phyloP scores from a whole-genome alignment of 2,888 invertebrate species.

The Thysanoteuthis rhombus region DNA sequence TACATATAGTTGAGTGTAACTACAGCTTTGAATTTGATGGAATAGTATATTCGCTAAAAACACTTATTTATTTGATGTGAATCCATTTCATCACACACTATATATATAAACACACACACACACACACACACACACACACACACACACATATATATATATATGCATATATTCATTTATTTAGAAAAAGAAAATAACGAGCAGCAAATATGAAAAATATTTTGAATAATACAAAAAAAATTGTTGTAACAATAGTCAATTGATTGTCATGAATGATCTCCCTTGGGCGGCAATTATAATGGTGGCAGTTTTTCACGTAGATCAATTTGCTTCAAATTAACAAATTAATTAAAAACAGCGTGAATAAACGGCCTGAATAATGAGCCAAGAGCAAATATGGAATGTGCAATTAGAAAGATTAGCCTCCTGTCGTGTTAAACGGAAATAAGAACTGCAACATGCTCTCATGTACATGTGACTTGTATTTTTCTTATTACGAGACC shows the following conservation, averaged over 20 bases:
- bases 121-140: no score
- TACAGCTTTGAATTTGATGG: no score
- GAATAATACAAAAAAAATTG: background rate
- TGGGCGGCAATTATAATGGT: background rate
- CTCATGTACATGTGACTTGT: no score
- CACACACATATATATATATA: background rate
- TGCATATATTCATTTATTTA: background rate
- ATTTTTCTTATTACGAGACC: no score
- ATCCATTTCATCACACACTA: no score
- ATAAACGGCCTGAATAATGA: background rate
- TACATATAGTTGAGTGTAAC: no score
- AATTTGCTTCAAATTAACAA: background rate
- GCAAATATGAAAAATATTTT: background rate
- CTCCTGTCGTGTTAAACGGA: background rate
- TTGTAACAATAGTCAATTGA: background rate
- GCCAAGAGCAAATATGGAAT: background rate
- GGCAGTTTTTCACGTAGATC: background rate
- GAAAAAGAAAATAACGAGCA: background rate
- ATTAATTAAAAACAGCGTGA: background rate
- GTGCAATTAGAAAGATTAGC: background rate
- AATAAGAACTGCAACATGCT: background rate
- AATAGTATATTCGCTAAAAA: no score
- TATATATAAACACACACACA: no score
- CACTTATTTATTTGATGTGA: no score
- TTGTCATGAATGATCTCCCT: background rate